A percentile compares a stretch with the other conserved stretches of the same genome.
Evolutionary conservation across 2,888 invertebrate genomes (phyloP).

Genomic region (Drosophila eohydei): DNA sequence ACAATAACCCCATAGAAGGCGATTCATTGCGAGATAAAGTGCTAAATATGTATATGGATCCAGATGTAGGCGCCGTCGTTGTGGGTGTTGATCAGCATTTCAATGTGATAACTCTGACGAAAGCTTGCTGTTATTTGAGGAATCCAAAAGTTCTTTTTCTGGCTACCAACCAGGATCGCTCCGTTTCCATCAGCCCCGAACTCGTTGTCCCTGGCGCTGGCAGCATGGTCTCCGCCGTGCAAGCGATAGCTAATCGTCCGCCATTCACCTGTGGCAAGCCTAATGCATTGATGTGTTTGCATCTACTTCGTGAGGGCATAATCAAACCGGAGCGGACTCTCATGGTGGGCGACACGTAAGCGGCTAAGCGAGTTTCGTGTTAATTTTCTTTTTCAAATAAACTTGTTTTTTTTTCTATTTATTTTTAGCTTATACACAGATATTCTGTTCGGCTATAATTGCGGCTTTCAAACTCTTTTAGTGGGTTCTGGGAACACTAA

Average conservation of each 20-base stretch:
- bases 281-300: constrained; percentile 45
- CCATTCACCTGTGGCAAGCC: constrained; percentile 67
- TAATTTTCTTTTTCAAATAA: not conserved
- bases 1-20: not conserved
- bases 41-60: constrained; percentile 32
- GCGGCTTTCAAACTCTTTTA: constrained; percentile 65
- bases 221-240: constrained; percentile 53
- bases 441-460: constrained; percentile 63
- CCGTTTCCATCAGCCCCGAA: constrained; percentile 7
- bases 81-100: constrained; percentile 56
- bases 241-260: constrained; percentile 31
- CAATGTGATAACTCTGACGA: constrained; percentile 39
- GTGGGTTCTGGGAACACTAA: constrained; percentile 62
- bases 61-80: constrained; percentile 58
- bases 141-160: constrained; percentile 44
- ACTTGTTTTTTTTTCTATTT: not conserved
- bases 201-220: constrained; percentile 46
- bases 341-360: constrained; percentile 68
- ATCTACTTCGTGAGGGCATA: constrained; percentile 45
- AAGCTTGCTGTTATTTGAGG: constrained; percentile 48
- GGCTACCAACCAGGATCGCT: constrained; percentile 58
- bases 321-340: constrained; percentile 59
- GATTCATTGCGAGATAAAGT: constrained; percentile 23
- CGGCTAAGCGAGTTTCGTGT: not conserved
- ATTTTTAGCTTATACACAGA: constrained; percentile 52